Conservation (phyloP, 2,113 vertebrate species). For the Myanophis thanlyinensis region DNA sequence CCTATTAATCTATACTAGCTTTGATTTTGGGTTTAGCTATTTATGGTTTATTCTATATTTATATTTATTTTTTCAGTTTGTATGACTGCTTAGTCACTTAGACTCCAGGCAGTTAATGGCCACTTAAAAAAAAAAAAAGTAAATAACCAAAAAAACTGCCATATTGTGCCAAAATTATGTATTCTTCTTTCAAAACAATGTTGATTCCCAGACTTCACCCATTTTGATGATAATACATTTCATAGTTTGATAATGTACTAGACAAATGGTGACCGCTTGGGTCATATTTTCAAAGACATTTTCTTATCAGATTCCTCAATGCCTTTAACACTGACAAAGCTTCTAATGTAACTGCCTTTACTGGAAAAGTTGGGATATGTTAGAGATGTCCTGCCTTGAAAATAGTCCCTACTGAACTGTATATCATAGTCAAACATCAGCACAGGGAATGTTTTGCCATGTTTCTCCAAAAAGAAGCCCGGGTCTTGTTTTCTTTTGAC, state of each 20-base stretch:
- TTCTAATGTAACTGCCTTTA: background rate
- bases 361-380: background rate
- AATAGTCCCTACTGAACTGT: background rate
- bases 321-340: background rate
- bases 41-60: background rate
- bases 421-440: background rate
- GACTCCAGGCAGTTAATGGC: background rate
- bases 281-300: background rate
- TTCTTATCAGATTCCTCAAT: background rate
- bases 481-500: too few relatives aligned
- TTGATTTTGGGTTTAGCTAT: background rate
- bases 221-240: background rate
- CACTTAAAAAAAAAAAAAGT: background rate
- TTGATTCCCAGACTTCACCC: background rate
- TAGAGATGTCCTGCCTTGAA: background rate
- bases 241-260: background rate
- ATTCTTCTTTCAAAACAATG: background rate
- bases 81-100: background rate
- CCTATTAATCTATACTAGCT: background rate
- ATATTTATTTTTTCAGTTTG: background rate
- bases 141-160: background rate
- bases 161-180: background rate
- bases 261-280: background rate
- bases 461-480: too few relatives aligned
- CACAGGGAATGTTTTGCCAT: background rate